Conservation (phyloP, 2,888 invertebrate species). For the Cylindroiulus punctatus region DNA sequence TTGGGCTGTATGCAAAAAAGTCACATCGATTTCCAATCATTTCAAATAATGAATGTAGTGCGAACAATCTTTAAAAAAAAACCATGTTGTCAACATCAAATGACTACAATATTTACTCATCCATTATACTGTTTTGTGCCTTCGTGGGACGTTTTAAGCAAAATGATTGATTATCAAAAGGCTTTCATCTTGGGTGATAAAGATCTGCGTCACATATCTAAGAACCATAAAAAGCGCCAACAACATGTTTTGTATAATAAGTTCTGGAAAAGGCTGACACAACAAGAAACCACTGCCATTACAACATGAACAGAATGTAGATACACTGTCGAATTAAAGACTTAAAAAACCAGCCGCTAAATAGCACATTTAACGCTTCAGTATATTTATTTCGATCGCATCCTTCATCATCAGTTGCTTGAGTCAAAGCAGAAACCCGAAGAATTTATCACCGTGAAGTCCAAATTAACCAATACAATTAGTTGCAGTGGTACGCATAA, state of each 20-base stretch:
- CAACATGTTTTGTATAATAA: background rate
- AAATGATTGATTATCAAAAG: slow-evolving; percentile 32
- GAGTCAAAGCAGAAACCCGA: no score
- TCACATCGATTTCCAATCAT: background rate
- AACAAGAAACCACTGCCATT: background rate
- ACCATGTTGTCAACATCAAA: slow-evolving; percentile 15
- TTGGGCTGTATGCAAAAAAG: background rate
- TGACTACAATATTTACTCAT: background rate
- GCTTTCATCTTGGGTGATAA: background rate
- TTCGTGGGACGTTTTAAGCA: background rate
- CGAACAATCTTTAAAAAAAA: slow-evolving; percentile 5
- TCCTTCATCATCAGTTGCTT: background rate
- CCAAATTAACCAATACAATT: no score
- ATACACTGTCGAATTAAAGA: background rate
- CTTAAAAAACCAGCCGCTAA: background rate
- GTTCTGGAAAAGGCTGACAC: background rate
- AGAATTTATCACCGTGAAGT: no score
- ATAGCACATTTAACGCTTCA: background rate
- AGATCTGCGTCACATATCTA: background rate
- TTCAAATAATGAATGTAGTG: slow-evolving; percentile 1
- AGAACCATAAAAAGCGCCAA: background rate
- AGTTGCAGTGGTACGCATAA: no score
- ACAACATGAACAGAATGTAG: background rate
- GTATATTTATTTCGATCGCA: background rate
- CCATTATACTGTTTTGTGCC: background rate